phyloP scores from a whole-genome alignment of 2,113 vertebrate species.

The Ciconia maguari region DNA sequence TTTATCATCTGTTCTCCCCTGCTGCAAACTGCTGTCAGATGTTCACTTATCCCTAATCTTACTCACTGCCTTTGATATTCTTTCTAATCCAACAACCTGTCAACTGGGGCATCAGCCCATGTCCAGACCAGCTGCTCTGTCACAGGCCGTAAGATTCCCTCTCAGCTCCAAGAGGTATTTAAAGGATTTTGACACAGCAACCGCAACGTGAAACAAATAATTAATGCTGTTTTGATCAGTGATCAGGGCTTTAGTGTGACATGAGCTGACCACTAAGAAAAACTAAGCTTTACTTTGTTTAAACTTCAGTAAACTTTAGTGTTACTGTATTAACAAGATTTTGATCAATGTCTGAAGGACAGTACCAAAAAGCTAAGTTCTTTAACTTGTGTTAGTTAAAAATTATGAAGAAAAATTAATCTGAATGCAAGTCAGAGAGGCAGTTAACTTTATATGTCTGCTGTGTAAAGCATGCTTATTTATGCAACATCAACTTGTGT shows the following conservation, averaged over 20 bases:
- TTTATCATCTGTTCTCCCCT: constrained; percentile 79
- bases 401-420: constrained; percentile 2
- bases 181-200: constrained; percentile 61
- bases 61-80: constrained; percentile 76
- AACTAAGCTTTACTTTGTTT: constrained; percentile 64
- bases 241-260: constrained; percentile 54
- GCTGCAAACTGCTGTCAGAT: constrained; percentile 77
- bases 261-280: constrained; percentile 50
- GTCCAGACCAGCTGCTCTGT: constrained; percentile 77
- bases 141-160: constrained; percentile 64
- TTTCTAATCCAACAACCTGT: constrained; percentile 79
- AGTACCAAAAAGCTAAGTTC: background rate
- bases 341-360: constrained; percentile 51
- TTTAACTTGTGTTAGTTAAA: background rate
- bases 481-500: background rate
- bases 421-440: background rate
- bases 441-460: background rate
- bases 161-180: constrained; percentile 67
- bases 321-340: constrained; percentile 55
- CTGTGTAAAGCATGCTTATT: constrained; percentile 12
- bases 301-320: constrained; percentile 41
- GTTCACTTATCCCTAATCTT: constrained; percentile 77
- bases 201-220: constrained; percentile 65
- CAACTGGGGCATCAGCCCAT: constrained; percentile 74
- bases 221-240: constrained; percentile 69